Conservation (phyloP, 2,113 vertebrate species). For the Chloroceryle aenea region DNA sequence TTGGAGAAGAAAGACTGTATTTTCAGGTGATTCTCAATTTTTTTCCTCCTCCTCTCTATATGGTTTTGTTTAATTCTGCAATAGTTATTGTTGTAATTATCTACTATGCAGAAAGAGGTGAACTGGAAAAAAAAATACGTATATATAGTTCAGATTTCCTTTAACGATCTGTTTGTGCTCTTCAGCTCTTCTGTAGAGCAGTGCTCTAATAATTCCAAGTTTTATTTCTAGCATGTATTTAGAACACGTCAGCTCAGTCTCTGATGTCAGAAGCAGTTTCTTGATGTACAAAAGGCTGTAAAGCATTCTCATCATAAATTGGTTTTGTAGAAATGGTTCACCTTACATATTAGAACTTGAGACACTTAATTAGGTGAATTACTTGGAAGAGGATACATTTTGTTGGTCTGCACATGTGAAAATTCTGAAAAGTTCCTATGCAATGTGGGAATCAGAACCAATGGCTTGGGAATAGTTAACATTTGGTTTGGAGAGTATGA, state of each 20-base stretch:
- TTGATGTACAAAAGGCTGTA: neutral
- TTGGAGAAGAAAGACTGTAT: neutral
- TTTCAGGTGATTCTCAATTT: neutral
- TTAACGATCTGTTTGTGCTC: neutral
- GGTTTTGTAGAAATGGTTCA: neutral
- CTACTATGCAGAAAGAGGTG: neutral
- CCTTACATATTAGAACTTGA: neutral
- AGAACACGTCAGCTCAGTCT: neutral
- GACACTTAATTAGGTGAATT: neutral
- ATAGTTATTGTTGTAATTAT: neutral
- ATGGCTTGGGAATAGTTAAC: neutral
- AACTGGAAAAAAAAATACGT: neutral
- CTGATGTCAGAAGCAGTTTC: neutral
- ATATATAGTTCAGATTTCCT: neutral
- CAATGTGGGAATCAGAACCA: neutral
- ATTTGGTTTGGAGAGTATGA: neutral
- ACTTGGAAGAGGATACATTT: neutral
- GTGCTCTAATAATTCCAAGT: neutral
- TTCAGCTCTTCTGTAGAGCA: neutral
- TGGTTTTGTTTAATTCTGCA: neutral
- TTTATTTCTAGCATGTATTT: neutral
- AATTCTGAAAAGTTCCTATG: neutral
- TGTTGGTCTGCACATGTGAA: neutral
- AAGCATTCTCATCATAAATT: neutral
- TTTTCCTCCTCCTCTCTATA: too few relatives aligned